These are phyloP conservation scores for Nephrotoma appendiculata DNA, from an alignment of 2,888 invertebrate species.

Conservation along the genomic window DNA sequence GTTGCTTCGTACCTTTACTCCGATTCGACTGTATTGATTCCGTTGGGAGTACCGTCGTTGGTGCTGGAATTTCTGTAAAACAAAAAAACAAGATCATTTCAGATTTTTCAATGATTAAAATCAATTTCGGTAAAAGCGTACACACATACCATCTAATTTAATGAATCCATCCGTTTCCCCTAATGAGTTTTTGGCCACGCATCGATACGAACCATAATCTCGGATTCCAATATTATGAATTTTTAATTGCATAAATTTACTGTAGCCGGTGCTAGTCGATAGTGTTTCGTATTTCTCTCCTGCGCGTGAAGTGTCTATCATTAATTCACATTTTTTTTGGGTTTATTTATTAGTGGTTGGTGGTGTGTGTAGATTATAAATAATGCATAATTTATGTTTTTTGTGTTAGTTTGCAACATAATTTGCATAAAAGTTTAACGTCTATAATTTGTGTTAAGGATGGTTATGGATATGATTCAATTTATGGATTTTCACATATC, in stretches of 20 bases:
- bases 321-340: slow-evolving; percentile 11
- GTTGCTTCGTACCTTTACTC: slow-evolving; percentile 22
- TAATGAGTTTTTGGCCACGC: slow-evolving; percentile 81
- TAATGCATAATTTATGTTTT: background rate
- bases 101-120: slow-evolving; percentile 1
- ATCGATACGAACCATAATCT: slow-evolving; percentile 81
- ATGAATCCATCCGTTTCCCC: slow-evolving; percentile 84
- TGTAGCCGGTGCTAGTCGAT: slow-evolving; percentile 72
- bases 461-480: background rate
- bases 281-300: slow-evolving; percentile 81
- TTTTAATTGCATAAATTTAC: slow-evolving; percentile 81
- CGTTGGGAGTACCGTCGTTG: slow-evolving; percentile 58
- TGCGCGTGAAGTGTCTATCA: slow-evolving; percentile 47
- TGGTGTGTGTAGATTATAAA: background rate
- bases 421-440: background rate
- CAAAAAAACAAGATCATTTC: slow-evolving; percentile 8
- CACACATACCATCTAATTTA: slow-evolving; percentile 60
- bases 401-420: background rate
- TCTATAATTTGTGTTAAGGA: background rate
- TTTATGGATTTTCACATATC: background rate
- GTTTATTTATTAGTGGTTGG: background rate
- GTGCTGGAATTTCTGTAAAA: slow-evolving; percentile 68
- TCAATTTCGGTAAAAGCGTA: slow-evolving; percentile 4
- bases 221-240: slow-evolving; percentile 62
- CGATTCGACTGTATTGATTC: slow-evolving; percentile 30